A percentile compares a stretch with the other conserved stretches of the same genome.
These are phyloP conservation scores for Butorides virescens DNA, from an alignment of 2,113 vertebrate species.

Conservation along the genomic window DNA sequence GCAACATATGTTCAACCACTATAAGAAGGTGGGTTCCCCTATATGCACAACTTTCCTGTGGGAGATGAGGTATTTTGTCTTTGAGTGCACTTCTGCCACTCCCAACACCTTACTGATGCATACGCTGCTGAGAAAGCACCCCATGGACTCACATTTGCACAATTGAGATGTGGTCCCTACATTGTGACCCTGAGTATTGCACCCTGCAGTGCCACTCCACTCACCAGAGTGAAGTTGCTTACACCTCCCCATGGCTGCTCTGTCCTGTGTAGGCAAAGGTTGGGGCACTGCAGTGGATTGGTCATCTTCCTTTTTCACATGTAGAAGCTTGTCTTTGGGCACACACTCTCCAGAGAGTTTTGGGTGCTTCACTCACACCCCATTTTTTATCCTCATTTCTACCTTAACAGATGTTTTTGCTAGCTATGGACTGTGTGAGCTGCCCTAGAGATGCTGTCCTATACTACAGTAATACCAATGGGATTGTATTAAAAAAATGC, in stretches of 20 bases:
- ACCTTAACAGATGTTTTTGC: background rate
- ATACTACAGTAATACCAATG: background rate
- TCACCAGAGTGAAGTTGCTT: background rate
- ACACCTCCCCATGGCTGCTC: background rate
- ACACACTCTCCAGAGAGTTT: background rate
- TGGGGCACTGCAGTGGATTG: background rate
- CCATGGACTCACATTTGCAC: background rate
- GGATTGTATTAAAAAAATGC: background rate
- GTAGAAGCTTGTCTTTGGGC: background rate
- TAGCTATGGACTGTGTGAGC: background rate
- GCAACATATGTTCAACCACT: background rate
- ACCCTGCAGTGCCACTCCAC: background rate
- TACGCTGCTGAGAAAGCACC: background rate
- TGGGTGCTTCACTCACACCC: background rate
- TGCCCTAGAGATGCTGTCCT: background rate
- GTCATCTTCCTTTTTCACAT: background rate
- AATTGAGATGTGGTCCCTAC: accelerated
- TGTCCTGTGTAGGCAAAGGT: background rate
- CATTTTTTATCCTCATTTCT: background rate
- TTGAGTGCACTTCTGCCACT: background rate
- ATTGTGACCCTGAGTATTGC: too few relatives aligned
- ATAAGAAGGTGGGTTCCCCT: background rate
- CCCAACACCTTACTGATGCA: too few relatives aligned
- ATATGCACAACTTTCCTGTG: background rate
- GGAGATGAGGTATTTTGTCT: background rate